Base-by-base conservation (phyloP, 2,113 vertebrate species). In the Clarias magur region DNA sequence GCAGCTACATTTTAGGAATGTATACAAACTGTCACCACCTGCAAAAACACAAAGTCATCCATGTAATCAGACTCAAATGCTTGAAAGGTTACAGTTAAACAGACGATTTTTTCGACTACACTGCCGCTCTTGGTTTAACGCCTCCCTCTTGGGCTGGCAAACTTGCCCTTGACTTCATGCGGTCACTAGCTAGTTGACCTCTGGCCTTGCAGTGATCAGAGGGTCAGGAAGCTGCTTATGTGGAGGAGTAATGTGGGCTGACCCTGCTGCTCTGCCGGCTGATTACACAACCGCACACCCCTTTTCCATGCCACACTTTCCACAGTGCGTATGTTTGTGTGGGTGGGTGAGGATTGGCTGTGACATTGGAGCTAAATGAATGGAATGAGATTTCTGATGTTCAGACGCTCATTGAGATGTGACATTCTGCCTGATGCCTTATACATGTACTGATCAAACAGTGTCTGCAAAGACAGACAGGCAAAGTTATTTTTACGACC, bases 171-270 rank as follows among this genome's bases (percentile, higher is more conserved):
- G 89, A 88, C 60, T 79, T 85, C 48, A 62, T 83, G 79, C 57
- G 76, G 85, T 67, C 86, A 79, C 82, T 80, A 59, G 80, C 83
- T 85, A 73, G 63, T 68, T 85, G 90, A 91, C 87, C 87, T 73
- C 68, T 88, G 79, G 78, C 83, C 87, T 56, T 79, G 72, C n/a
- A 59, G 15, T 76, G 87, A 67, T 70, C 30, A 59, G 73, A 73
- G 25, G 42, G 85, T 86, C 81, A 76, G 82, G 82, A 84, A 86
- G 53, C 72, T 79, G 84, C 76, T 88, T 48, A 72, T 87, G 76
- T 82, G 67, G 17, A 15, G 42, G 57, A 79, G 48, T 83, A 63
- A 89, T 84, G 82, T 78, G 27, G 42, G 42, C 75, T 89, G 82
- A 84, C 75, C 65, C 87, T 78, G 87, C 59, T 86, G 72, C 54